Percentiles rank a stretch among this genome's conserved stretches.
Conservation (phyloP, 2,113 vertebrate species). For the Ameiurus melas region DNA sequence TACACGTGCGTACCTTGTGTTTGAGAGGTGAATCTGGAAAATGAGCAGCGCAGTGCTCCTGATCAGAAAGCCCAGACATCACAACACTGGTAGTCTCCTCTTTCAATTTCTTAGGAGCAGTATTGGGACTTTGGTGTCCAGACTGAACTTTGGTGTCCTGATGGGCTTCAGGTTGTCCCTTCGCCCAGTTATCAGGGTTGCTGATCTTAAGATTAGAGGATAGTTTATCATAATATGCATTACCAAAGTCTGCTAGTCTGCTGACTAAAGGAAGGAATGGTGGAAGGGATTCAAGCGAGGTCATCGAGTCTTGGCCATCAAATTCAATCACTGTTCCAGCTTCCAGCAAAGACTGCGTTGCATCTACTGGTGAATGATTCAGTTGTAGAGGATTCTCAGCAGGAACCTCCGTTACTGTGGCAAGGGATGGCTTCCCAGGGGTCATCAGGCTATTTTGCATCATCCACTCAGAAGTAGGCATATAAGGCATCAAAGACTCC, state of each 20-base stretch:
- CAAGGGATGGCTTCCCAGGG: conserved; percentile 6
- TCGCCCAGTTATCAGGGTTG: background rate
- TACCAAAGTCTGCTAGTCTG: conserved; percentile 68
- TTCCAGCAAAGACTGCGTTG: background rate
- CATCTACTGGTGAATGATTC: background rate
- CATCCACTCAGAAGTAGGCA: conserved; percentile 56
- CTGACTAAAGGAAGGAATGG: conserved; percentile 67
- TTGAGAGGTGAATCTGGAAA: conserved; percentile 36
- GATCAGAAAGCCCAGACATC: conserved; percentile 56
- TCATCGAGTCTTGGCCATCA: conserved; percentile 56
- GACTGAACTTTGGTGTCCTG: conserved; percentile 40
- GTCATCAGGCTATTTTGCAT: conserved; percentile 44
- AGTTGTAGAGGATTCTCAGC: conserved; percentile 14
- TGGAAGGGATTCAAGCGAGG: conserved; percentile 64
- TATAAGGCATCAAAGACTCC: conserved; percentile 58
- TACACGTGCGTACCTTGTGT: conserved; percentile 60
- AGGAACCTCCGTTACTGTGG: conserved; percentile 15
- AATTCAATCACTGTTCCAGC: conserved; percentile 14
- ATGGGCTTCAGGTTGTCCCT: conserved; percentile 51
- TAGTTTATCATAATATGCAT: conserved; percentile 53
- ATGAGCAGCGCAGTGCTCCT: conserved; percentile 53
- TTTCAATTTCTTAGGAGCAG: conserved; percentile 32
- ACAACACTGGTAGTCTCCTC: conserved; percentile 53
- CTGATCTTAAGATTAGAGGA: conserved; percentile 50
- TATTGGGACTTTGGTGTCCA: background rate